These are phyloP conservation scores for Catocala sponsa DNA, from an alignment of 2,888 invertebrate species.

Conservation along the genomic window DNA sequence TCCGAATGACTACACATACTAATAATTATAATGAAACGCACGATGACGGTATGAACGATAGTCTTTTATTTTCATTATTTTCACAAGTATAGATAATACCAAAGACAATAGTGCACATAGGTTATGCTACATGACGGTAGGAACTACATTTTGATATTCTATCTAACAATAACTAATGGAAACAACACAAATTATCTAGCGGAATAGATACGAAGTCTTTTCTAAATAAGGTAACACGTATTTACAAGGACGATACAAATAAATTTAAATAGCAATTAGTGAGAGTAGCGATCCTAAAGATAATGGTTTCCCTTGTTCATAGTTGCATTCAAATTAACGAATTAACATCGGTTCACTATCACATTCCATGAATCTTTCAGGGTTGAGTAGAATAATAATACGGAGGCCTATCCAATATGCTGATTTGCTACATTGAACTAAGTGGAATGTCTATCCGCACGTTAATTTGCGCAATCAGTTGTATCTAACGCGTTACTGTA, in stretches of 20 bases:
- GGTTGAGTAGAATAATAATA: conserved; percentile 44
- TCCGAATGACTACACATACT: too few relatives aligned
- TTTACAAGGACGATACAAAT: conserved; percentile 6
- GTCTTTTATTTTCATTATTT: too few relatives aligned
- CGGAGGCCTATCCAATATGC: conserved; percentile 35
- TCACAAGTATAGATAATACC: too few relatives aligned
- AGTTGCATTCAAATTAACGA: conserved; percentile 49
- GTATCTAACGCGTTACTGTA: conserved; percentile 10
- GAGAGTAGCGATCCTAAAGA: conserved; percentile 41
- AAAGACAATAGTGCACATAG: too few relatives aligned
- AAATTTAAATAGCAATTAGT: conserved; percentile 33
- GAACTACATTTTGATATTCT: too few relatives aligned
- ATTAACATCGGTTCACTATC: conserved; percentile 53
- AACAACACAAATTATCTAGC: too few relatives aligned
- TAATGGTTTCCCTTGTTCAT: conserved; percentile 30
- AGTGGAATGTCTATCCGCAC: conserved; percentile 46
- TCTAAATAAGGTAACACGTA: background rate
- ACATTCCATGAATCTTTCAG: conserved; percentile 50
- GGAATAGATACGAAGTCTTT: background rate
- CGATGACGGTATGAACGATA: too few relatives aligned
- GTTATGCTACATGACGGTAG: too few relatives aligned
- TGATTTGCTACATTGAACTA: conserved; percentile 27
- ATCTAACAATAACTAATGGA: too few relatives aligned
- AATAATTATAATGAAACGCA: too few relatives aligned
- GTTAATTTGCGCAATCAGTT: conserved; percentile 41